Evolutionary conservation across 2,797 vertebrate species (phyloP).

Genomic region (Parauchenoglanis ngamensis): DNA sequence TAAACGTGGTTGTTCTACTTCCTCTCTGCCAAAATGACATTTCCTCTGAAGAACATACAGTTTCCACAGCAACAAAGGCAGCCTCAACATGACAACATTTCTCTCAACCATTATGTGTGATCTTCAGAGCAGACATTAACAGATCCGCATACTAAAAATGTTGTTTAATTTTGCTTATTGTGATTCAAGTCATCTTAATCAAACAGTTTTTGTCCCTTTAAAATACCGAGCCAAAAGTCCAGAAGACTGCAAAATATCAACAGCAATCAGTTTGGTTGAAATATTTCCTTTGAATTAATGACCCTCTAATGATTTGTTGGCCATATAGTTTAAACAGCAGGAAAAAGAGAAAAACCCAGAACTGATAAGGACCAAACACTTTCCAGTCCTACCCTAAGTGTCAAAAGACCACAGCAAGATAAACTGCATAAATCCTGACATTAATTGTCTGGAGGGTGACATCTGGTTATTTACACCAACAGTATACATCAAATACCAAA

Average conservation of each 20-base stretch:
- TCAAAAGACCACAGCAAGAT: background rate
- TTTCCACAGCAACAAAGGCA: slow-evolving; percentile 43
- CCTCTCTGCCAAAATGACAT: slow-evolving; percentile 1
- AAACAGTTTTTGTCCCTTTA: no score
- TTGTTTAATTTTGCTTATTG: background rate
- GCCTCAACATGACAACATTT: slow-evolving; percentile 3
- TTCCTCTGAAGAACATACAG: slow-evolving; percentile 14
- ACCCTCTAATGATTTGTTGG: background rate
- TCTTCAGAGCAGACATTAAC: background rate
- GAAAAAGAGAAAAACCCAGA: background rate
- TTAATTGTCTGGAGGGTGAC: background rate
- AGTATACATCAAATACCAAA: background rate
- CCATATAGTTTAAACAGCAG: background rate
- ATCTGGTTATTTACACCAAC: background rate
- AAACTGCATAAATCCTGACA: background rate
- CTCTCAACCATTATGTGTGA: background rate
- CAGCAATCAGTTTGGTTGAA: background rate
- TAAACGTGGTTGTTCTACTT: slow-evolving; percentile 12
- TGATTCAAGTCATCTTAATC: background rate
- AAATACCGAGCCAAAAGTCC: background rate
- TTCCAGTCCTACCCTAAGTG: background rate
- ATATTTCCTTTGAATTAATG: background rate
- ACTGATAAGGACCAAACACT: background rate
- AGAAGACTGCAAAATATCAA: background rate
- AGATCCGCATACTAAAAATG: background rate